Conservation (phyloP, 1,140 invertebrate genomes). For the Gonioctena quinquepunctata region DNA sequence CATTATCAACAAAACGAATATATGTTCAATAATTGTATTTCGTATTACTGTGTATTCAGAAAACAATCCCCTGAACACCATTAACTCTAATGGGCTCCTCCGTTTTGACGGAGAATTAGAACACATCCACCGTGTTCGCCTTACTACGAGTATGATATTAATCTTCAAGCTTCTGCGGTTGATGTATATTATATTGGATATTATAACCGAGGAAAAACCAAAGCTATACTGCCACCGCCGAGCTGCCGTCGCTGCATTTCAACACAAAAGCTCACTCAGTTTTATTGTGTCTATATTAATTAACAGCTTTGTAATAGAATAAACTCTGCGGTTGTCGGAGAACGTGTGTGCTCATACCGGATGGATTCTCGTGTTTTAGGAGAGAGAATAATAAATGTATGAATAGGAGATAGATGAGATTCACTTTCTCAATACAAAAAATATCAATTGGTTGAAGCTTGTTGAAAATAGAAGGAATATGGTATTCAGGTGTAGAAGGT, state of each 20-base stretch:
- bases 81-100: neutral
- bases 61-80: neutral
- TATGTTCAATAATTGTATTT: too few species aligned
- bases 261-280: conserved; percentile 37
- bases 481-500: too few species aligned
- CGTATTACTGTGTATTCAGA: too few species aligned
- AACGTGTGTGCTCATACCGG: neutral
- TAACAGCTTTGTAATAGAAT: conserved; percentile 46
- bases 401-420: too few species aligned
- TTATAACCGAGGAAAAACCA: conserved; percentile 58
- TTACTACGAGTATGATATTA: conserved; percentile 52
- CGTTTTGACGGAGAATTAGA: conserved; percentile 8
- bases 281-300: conserved; percentile 50
- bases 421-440: too few species aligned
- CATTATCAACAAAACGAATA: too few species aligned
- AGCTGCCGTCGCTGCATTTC: conserved; percentile 51
- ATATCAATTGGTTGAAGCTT: too few species aligned
- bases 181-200: conserved; percentile 56
- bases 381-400: too few species aligned
- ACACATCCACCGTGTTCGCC: conserved; percentile 33
- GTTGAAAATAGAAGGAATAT: too few species aligned
- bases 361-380: neutral
- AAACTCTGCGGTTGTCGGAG: conserved; percentile 3
- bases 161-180: conserved; percentile 52
- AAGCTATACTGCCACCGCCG: conserved; percentile 54